phyloP scores from a whole-genome alignment of 2,113 vertebrate species.

The Solea solea region DNA sequence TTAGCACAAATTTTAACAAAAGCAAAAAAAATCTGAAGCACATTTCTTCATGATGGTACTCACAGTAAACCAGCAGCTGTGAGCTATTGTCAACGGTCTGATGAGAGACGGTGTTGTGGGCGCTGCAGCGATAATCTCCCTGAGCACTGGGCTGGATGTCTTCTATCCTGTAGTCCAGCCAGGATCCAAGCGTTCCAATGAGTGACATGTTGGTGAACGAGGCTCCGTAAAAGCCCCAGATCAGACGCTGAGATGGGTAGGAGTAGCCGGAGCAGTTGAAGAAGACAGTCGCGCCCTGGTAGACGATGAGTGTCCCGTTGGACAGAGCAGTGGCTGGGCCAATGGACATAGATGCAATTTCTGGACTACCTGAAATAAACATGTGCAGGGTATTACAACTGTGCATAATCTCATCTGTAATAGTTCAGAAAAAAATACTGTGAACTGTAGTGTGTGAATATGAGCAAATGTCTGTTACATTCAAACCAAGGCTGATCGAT shows the following conservation, averaged over 20 bases:
- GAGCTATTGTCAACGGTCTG: constrained; percentile 48
- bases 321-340: constrained; percentile 43
- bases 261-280: constrained; percentile 80
- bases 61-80: constrained; percentile 89
- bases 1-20: no score
- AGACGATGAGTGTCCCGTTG: constrained; percentile 76
- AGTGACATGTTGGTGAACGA: constrained; percentile 25
- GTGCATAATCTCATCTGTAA: no score
- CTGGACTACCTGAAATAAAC: constrained; percentile 76
- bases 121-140: constrained; percentile 83
- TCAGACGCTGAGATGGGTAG: constrained; percentile 64
- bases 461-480: no score
- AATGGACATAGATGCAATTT: constrained; percentile 61
- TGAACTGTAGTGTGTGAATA: no score
- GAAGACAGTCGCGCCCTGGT: constrained; percentile 54
- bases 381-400: neutral
- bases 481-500: no score
- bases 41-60: constrained; percentile 43
- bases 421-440: no score
- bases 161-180: constrained; percentile 61
- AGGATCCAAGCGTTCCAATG: constrained; percentile 7
- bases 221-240: constrained; percentile 69
- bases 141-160: constrained; percentile 74
- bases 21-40: no score
- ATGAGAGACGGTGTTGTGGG: constrained; percentile 72